These are phyloP conservation scores for Eulemur rubriventer DNA, from an alignment of 2,797 vertebrate species.

Conservation along the genomic window DNA sequence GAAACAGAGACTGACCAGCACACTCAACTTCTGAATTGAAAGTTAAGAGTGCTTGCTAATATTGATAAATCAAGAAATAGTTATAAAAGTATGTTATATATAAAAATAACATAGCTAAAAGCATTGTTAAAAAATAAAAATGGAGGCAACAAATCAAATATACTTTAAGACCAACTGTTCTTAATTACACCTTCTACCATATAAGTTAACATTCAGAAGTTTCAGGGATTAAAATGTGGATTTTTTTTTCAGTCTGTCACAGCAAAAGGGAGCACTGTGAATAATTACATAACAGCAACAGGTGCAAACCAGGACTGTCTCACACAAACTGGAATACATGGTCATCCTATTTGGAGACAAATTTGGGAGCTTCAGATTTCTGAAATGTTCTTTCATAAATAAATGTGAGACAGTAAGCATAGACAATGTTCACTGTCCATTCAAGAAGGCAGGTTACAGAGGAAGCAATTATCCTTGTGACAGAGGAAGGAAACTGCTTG, in stretches of 20 bases:
- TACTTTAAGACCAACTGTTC: background rate
- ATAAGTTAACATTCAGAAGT: background rate
- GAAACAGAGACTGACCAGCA: background rate
- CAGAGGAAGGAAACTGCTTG: background rate
- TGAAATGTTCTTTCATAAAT: background rate
- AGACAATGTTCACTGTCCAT: background rate
- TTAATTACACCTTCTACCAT: background rate
- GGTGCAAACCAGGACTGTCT: background rate
- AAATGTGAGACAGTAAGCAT: background rate
- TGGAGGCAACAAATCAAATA: background rate
- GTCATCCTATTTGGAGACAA: background rate
- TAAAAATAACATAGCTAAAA: background rate
- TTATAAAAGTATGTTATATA: background rate
- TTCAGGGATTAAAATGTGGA: background rate
- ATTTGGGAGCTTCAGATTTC: slow-evolving; percentile 1
- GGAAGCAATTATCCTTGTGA: background rate
- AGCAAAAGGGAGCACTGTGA: background rate
- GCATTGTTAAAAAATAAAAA: background rate
- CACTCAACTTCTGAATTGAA: background rate
- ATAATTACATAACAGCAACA: background rate
- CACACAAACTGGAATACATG: background rate
- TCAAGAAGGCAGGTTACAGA: background rate
- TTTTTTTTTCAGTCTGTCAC: background rate
- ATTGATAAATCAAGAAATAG: background rate
- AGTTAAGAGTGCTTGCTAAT: background rate